A percentile compares a stretch with the other conserved stretches of the same genome.
phyloP scores from a whole-genome alignment of 2,888 invertebrate species.

The Chymomyza procnemis region DNA sequence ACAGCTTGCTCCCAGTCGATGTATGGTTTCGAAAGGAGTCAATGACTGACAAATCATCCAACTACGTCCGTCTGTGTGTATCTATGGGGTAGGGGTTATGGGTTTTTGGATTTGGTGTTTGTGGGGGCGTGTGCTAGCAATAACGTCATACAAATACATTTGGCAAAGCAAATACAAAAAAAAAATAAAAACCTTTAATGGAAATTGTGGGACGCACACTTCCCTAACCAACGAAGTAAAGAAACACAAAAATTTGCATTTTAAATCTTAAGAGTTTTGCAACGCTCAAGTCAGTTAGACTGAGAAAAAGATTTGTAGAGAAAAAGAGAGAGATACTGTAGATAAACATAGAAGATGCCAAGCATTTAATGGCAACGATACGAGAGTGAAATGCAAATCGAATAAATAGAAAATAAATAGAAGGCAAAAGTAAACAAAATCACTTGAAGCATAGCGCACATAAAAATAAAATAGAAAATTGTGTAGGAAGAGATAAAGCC shows the following conservation, averaged over 20 bases:
- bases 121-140: background rate
- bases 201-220: background rate
- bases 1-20: background rate
- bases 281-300: constrained; percentile 9
- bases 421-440: constrained; percentile 57
- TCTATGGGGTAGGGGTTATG: background rate
- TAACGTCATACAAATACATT: background rate
- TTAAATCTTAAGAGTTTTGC: constrained; percentile 44
- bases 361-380: constrained; percentile 2
- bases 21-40: background rate
- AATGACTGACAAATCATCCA: constrained; percentile 2
- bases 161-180: background rate
- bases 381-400: constrained; percentile 69
- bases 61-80: background rate
- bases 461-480: constrained; percentile 4
- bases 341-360: constrained; percentile 23
- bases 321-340: background rate
- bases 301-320: background rate
- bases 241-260: constrained; percentile 51
- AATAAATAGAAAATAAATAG: constrained; percentile 72
- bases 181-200: background rate
- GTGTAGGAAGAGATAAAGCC: constrained; percentile 27
- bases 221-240: background rate
- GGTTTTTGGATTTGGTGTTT: background rate
- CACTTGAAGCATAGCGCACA: constrained; percentile 31